Evolutionary conservation across 1,140 invertebrate species (phyloP).

Genomic region (Bombus breviceps): DNA sequence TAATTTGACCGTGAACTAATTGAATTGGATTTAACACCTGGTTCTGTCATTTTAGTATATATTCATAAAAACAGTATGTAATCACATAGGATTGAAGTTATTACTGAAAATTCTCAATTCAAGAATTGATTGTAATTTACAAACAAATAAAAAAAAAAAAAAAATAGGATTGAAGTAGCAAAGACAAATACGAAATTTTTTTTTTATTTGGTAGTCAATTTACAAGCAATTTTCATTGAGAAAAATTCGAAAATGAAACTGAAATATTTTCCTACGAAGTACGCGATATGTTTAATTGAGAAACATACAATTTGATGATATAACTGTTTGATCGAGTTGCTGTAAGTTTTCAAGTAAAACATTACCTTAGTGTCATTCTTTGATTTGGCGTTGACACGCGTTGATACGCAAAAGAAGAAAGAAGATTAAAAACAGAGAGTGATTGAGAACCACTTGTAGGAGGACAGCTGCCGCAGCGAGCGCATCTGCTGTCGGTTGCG

Average conservation of each 20-base stretch:
- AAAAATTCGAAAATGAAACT: background rate
- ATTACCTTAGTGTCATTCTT: slow-evolving; percentile 51
- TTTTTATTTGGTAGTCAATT: too few relatives aligned
- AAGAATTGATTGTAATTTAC: too few relatives aligned
- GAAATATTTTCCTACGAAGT: background rate
- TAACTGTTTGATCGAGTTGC: background rate
- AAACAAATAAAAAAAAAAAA: too few relatives aligned
- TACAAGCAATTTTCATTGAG: too few relatives aligned
- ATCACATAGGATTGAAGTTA: background rate
- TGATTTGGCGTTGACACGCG: slow-evolving; percentile 4
- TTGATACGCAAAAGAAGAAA: slow-evolving; percentile 23
- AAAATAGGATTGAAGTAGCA: background rate
- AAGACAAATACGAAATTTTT: background rate
- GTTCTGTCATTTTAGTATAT: background rate
- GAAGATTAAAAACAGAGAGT: slow-evolving; percentile 71
- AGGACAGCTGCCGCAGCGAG: slow-evolving; percentile 80
- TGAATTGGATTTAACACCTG: background rate
- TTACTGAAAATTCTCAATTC: too few relatives aligned
- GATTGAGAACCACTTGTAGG: slow-evolving; percentile 83
- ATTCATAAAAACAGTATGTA: background rate
- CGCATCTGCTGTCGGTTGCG: slow-evolving; percentile 81
- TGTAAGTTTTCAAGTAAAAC: background rate
- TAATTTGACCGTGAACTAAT: background rate
- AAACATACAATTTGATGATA: background rate
- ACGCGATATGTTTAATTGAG: background rate